Conservation (phyloP, 37 sponge, comb jelly and placozoan species). For the Eunapius fragilis region DNA sequence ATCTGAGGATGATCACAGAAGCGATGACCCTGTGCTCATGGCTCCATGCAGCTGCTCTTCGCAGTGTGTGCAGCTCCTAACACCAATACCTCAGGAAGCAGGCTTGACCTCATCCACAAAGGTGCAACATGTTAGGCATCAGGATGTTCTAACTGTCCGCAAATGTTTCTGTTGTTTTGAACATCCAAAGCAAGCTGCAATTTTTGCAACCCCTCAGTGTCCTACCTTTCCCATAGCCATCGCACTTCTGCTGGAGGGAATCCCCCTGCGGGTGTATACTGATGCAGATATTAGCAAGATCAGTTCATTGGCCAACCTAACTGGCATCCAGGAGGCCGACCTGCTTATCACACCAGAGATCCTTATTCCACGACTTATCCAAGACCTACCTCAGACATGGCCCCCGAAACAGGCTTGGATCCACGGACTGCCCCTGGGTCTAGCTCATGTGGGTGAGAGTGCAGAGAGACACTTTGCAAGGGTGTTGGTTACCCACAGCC, state of each 20-base stretch:
- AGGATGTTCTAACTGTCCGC: neutral
- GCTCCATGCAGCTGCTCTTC: neutral
- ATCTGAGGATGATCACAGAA: neutral
- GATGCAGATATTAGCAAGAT: neutral
- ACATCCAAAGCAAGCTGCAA: neutral
- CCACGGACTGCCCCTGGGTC: neutral
- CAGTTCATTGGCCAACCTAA: neutral
- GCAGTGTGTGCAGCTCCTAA: neutral
- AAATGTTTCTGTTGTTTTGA: neutral
- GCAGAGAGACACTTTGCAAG: neutral
- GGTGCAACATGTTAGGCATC: neutral
- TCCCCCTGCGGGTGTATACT: neutral
- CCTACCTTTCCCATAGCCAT: neutral
- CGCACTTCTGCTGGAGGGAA: neutral
- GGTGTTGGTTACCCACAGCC: neutral
- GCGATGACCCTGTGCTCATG: neutral
- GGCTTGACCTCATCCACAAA: neutral
- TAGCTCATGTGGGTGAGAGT: neutral
- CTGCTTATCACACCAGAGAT: neutral
- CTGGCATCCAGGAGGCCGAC: neutral
- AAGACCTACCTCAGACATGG: neutral
- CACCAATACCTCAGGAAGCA: neutral
- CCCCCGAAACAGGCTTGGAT: neutral
- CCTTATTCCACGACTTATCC: neutral
- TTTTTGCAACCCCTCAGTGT: neutral